Evolutionary conservation across 2,888 invertebrate species (phyloP), one percentile per base, ranked within the genome.

Genomic region (Empis stercorea): DNA sequence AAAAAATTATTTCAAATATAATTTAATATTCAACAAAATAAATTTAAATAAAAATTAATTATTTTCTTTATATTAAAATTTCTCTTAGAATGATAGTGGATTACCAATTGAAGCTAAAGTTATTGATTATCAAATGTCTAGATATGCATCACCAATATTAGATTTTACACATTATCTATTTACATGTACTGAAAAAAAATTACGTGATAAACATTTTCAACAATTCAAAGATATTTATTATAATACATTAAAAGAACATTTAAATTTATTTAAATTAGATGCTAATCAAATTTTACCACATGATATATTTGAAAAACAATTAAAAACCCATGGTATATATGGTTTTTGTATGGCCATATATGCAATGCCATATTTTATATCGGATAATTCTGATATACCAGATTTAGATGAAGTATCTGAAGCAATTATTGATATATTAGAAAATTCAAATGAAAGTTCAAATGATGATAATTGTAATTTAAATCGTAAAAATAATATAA

Each of bases 81-180:
- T 15, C 11, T 53, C 50, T 11, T 48, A 56, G 55, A 47, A 52
- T 42, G 16, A 23, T 15, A 51, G 51, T 38, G 50, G 51, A 1
- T 43, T 46, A 41, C 59, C 64, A 20, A 49, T 52, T 6, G 52
- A 55, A 4, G 62, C 64, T 10, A 61, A 61, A 47, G 50, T 66
- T 5, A 57, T 65, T 34, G 65, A 66, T 48, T 66, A 62, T 51
- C 65, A 66, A 52, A 56, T 66, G 54, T 57, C 62, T 2, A 61
- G 65, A 16, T 64, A 62, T 54, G 56, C 63, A 1, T 56, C 65
- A 1, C 65, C 65, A 2, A 56, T 63, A 1, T 54, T 61, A 0
- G 65, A 66, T 51, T 45, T 66, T 13, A 55, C 63, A 4, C 62
- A 62, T 45, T 66, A 63, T 47, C 50, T 65, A 0, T 63, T 57